Evolutionary conservation across 2,888 invertebrate species (phyloP).

Genomic region (Synanthedon vespiformis): DNA sequence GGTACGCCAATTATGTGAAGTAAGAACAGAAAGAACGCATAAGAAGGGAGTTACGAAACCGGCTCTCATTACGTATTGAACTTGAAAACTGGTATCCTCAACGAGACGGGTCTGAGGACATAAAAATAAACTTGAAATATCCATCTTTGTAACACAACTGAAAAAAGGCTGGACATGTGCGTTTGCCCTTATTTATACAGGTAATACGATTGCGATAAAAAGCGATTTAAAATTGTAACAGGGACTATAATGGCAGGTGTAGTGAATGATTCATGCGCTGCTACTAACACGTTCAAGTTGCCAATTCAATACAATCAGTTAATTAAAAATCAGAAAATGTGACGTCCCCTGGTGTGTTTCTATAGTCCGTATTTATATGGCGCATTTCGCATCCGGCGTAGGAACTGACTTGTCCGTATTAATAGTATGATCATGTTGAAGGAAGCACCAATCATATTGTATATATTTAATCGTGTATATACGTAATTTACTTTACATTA

Average conservation of each 20-base stretch:
- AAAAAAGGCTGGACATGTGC: neutral
- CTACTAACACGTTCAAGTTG: conserved; percentile 46
- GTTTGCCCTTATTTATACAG: neutral
- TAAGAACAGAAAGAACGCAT: conserved; percentile 31
- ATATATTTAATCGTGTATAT: neutral
- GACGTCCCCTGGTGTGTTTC: conserved; percentile 36
- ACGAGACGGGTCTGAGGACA: conserved; percentile 5
- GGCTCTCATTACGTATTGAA: conserved; percentile 44
- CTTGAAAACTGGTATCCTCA: conserved; percentile 18
- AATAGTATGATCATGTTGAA: neutral
- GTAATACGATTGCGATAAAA: neutral
- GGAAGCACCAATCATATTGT: conserved; percentile 4
- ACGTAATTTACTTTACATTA: neutral
- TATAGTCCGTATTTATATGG: conserved; percentile 56
- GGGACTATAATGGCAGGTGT: neutral
- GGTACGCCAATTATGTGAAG: conserved; percentile 35
- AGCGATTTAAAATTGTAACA: neutral
- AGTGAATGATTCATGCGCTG: conserved; percentile 39
- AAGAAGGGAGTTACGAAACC: conserved; percentile 42
- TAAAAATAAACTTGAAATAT: conserved; percentile 1
- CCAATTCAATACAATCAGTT: conserved; percentile 54
- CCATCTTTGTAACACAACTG: neutral
- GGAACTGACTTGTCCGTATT: conserved; percentile 28
- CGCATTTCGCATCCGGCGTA: conserved; percentile 54
- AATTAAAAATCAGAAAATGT: conserved; percentile 59